These are phyloP conservation scores for Lucilia sericata DNA, from an alignment of 1,140 invertebrate species.

Conservation along the genomic window DNA sequence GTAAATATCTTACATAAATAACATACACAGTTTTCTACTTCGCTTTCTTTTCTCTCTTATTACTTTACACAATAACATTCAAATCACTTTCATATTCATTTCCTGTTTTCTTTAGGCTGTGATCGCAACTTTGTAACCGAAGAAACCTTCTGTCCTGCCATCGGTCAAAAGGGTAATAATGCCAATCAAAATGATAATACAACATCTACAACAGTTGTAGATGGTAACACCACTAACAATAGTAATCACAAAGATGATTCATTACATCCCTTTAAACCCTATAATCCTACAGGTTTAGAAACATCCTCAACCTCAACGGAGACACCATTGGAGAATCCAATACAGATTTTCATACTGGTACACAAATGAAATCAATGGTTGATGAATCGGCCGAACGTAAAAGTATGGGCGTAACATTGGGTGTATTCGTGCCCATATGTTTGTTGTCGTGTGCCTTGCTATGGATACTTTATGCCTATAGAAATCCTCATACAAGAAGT, in stretches of 20 bases:
- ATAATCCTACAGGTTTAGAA: constrained; percentile 30
- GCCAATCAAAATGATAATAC: constrained; percentile 45
- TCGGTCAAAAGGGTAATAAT: constrained; percentile 63
- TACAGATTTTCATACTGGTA: constrained; percentile 29
- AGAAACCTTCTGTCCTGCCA: constrained; percentile 45
- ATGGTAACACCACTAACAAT: constrained; percentile 24
- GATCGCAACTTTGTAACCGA: constrained; percentile 64
- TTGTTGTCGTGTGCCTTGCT: constrained; percentile 69
- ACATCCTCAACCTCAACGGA: constrained; percentile 8
- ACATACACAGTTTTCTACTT: neutral
- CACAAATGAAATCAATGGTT: constrained; percentile 44
- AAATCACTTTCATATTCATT: neutral
- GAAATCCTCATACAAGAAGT: constrained; percentile 92
- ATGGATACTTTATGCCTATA: constrained; percentile 94
- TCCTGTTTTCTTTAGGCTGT: constrained; percentile 69
- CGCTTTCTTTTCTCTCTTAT: neutral
- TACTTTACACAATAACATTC: neutral
- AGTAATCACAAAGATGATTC: constrained; percentile 22
- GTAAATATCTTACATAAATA: constrained; percentile 58
- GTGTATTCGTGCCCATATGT: constrained; percentile 65
- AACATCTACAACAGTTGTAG: constrained; percentile 1
- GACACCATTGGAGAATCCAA: constrained; percentile 49
- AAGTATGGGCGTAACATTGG: constrained; percentile 61
- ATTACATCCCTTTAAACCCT: constrained; percentile 7
- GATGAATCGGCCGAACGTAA: constrained; percentile 53